Percentiles rank a stretch among this genome's conserved stretches.
phyloP scores from a whole-genome alignment of 1,140 invertebrate species.

The Pachypeltis micranthus region DNA sequence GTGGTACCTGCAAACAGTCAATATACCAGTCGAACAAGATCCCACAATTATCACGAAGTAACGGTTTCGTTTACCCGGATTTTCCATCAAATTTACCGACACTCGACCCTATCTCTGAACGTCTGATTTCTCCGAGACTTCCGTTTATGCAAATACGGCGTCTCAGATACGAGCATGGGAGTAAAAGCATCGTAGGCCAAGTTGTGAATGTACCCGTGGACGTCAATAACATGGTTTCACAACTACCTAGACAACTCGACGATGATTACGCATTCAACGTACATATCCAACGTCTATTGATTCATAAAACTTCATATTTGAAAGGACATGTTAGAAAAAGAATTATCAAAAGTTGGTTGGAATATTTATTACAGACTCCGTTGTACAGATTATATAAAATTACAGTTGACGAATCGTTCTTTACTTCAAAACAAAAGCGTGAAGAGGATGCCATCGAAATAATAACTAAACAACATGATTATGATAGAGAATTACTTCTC shows the following conservation, averaged over 20 bases:
- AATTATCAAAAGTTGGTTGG: conserved; percentile 19
- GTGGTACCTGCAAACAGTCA: neutral
- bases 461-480: conserved; percentile 24
- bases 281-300: conserved; percentile 10
- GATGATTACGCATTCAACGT: conserved; percentile 10
- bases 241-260: conserved; percentile 2
- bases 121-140: neutral
- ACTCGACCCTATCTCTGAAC: neutral
- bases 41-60: neutral
- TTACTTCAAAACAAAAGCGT: conserved; percentile 12
- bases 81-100: neutral
- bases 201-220: neutral
- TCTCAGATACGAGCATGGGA: neutral
- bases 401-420: conserved; percentile 21
- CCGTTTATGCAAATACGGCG: neutral
- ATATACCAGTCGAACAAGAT: neutral
- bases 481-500: conserved; percentile 26
- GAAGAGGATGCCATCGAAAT: neutral
- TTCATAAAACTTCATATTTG: conserved; percentile 16
- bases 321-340: conserved; percentile 20
- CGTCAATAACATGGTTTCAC: conserved; percentile 6
- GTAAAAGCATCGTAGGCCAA: neutral
- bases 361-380: conserved; percentile 15
- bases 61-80: neutral
- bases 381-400: conserved; percentile 25